These are phyloP conservation scores for Phaethon lepturus DNA, from an alignment of 2,113 vertebrate genomes.

Conservation along the genomic window DNA sequence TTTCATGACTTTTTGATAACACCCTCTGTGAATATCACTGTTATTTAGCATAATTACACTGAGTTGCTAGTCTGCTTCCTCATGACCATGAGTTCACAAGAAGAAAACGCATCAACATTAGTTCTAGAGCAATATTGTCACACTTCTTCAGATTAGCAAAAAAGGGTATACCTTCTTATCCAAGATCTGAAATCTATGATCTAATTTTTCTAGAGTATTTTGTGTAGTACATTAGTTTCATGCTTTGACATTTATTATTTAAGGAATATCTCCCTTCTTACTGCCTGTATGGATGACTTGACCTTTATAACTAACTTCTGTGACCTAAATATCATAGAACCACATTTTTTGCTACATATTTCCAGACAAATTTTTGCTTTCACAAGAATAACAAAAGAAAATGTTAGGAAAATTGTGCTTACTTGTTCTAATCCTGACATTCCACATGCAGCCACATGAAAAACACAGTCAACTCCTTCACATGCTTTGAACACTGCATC, in stretches of 20 bases:
- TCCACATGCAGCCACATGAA: slow-evolving; percentile 91
- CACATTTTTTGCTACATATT: background rate
- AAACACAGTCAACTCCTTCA: slow-evolving; percentile 88
- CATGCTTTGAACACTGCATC: slow-evolving; percentile 82
- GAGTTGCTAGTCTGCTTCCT: background rate
- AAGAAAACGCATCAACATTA: background rate
- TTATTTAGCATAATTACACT: background rate
- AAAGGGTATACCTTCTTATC: background rate
- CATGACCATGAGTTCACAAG: background rate
- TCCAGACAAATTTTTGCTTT: background rate
- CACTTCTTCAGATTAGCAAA: background rate
- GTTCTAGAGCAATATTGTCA: background rate
- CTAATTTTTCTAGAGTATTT: background rate
- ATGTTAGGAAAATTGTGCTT: slow-evolving; percentile 26
- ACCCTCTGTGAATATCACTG: background rate
- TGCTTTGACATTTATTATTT: background rate
- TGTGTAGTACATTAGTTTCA: background rate
- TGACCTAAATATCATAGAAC: background rate
- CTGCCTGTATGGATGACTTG: background rate
- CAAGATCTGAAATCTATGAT: background rate
- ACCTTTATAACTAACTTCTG: background rate
- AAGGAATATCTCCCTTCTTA: background rate
- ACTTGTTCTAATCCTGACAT: slow-evolving; percentile 92
- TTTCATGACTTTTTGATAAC: background rate
- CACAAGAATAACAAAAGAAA: background rate